These are phyloP conservation scores for Anarrhichthys ocellatus DNA, from an alignment of 2,113 vertebrate genomes.

Conservation along the genomic window DNA sequence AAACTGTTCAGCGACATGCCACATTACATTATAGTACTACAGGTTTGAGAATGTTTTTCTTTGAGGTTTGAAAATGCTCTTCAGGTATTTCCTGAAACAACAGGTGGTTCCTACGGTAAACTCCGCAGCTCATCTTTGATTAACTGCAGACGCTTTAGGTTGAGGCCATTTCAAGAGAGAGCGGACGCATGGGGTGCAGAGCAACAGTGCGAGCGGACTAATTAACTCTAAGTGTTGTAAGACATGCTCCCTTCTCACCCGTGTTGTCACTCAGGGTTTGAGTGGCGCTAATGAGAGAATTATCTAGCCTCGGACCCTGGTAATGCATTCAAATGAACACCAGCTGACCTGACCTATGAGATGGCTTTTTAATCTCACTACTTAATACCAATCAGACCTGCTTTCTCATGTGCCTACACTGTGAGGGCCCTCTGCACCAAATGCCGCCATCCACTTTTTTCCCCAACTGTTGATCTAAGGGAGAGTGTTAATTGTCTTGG, in stretches of 20 bases:
- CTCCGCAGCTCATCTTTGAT: conserved; percentile 36
- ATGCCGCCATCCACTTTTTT: conserved; percentile 46
- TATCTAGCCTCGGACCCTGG: conserved; percentile 78
- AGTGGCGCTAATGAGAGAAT: conserved; percentile 83
- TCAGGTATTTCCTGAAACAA: conserved; percentile 24
- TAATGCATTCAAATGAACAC: conserved; percentile 83
- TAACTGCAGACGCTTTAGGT: conserved; percentile 41
- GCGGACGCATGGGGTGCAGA: conserved; percentile 48
- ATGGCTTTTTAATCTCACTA: conserved; percentile 81
- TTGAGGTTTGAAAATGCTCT: background rate
- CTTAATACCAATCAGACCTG: conserved; percentile 81
- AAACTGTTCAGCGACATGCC: background rate
- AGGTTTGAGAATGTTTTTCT: background rate
- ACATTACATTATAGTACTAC: background rate
- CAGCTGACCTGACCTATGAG: conserved; percentile 80
- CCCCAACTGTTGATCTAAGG: conserved; percentile 66
- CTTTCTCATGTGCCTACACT: conserved; percentile 68
- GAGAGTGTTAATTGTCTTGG: conserved; percentile 71
- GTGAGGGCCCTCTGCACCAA: conserved; percentile 68
- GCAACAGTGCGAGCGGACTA: conserved; percentile 72
- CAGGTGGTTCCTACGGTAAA: conserved; percentile 45
- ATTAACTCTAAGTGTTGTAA: conserved; percentile 82
- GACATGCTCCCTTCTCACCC: conserved; percentile 81
- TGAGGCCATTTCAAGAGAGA: conserved; percentile 43
- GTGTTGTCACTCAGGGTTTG: conserved; percentile 81